A percentile compares a stretch with the other conserved stretches of the same genome.
phyloP scores from a whole-genome alignment of 2,888 invertebrate genomes.

The Troides helena region DNA sequence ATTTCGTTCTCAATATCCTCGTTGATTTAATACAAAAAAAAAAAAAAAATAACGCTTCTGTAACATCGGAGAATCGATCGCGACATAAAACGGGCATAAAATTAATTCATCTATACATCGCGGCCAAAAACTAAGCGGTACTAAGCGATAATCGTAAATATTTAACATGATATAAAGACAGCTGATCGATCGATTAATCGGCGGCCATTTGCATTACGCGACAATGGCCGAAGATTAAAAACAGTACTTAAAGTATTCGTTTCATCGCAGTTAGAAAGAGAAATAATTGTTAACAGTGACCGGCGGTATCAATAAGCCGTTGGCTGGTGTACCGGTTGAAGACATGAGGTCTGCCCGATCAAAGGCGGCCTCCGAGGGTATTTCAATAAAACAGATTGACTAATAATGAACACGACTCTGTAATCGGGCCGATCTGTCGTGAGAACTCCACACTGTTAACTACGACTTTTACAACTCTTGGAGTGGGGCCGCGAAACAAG shows the following conservation, averaged over 20 bases:
- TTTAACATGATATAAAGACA: constrained; percentile 40
- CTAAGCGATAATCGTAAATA: constrained; percentile 28
- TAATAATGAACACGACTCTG: constrained; percentile 71
- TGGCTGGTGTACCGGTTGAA: constrained; percentile 47
- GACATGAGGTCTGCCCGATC: constrained; percentile 60
- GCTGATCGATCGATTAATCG: constrained; percentile 31
- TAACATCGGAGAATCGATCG: not conserved
- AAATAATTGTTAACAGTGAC: constrained; percentile 54
- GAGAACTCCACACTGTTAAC: constrained; percentile 70
- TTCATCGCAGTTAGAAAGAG: constrained; percentile 35
- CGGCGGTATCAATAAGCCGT: constrained; percentile 45
- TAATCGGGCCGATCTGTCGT: constrained; percentile 72
- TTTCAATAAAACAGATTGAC: constrained; percentile 76
- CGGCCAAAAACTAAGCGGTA: constrained; percentile 16
- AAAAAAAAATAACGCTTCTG: not conserved
- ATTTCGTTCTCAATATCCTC: not conserved
- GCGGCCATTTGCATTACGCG: constrained; percentile 4
- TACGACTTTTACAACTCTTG: constrained; percentile 69
- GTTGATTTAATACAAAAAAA: not conserved
- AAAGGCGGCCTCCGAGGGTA: constrained; percentile 63
- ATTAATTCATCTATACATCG: constrained; percentile 5
- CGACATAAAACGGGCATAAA: constrained; percentile 16
- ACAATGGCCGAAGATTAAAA: constrained; percentile 16
- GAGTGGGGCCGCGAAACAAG: constrained; percentile 45
- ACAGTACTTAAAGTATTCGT: not conserved